Evolutionary conservation across 2,113 vertebrate genomes (phyloP).

Genomic region (Barbus barbus): DNA sequence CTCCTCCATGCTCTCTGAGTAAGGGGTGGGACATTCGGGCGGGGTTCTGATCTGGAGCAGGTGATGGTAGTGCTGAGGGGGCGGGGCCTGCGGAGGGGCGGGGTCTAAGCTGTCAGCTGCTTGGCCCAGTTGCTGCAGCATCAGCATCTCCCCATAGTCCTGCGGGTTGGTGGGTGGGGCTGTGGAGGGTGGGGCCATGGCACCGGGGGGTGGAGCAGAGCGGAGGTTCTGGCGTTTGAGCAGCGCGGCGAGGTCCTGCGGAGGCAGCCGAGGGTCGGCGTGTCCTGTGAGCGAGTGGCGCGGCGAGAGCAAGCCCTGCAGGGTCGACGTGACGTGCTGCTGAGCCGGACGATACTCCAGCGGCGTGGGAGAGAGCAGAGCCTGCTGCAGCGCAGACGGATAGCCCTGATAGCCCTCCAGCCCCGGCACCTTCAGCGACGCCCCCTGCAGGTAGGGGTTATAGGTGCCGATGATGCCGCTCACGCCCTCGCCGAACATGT

Average conservation of each 20-base stretch:
- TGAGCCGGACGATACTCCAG: conserved; percentile 88
- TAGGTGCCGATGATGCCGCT: conserved; percentile 67
- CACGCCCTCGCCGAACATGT: conserved; percentile 77
- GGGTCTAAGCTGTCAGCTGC: conserved; percentile 82
- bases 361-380: conserved; percentile 92
- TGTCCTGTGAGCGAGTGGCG: conserved; percentile 95
- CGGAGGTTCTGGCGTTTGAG: conserved; percentile 84
- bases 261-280: conserved; percentile 87
- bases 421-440: conserved; percentile 80
- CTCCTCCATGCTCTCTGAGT: conserved; percentile 98
- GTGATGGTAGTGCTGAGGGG: conserved; percentile 85
- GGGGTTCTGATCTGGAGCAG: conserved; percentile 87
- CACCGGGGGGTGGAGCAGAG: conserved; percentile 63
- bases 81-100: conserved; percentile 63
- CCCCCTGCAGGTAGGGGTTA: conserved; percentile 78
- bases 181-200: background rate
- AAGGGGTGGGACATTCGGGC: conserved; percentile 75
- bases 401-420: conserved; percentile 80
- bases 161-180: conserved; percentile 62
- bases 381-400: conserved; percentile 92
- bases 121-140: conserved; percentile 88
- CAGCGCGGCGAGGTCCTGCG: conserved; percentile 88
- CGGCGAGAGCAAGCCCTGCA: conserved; percentile 95
- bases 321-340: conserved; percentile 92
- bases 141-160: conserved; percentile 84